phyloP scores from a whole-genome alignment of 1,140 invertebrate species.

The Amyelois transitella region DNA sequence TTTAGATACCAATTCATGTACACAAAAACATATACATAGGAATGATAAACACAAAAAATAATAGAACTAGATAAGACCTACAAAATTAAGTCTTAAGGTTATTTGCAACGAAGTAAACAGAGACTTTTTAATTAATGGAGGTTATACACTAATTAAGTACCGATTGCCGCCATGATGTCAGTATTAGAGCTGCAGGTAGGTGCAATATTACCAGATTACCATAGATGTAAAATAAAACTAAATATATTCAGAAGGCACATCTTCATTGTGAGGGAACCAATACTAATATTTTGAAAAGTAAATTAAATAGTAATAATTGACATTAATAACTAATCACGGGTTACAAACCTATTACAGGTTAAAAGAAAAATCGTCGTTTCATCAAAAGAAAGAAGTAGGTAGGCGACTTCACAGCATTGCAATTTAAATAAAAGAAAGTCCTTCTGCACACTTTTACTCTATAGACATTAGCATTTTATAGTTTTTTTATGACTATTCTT shows the following conservation, averaged over 20 bases:
- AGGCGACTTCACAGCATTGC: neutral
- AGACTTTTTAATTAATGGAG: neutral
- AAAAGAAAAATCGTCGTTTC: too few relatives aligned
- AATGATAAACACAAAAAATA: too few relatives aligned
- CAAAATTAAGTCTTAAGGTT: neutral
- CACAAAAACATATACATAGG: too few relatives aligned
- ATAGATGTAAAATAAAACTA: neutral
- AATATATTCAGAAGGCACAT: too few relatives aligned
- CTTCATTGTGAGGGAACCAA: too few relatives aligned
- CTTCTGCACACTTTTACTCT: neutral
- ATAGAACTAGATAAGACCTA: neutral
- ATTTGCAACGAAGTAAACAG: neutral
- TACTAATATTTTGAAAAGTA: too few relatives aligned
- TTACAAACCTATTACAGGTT: too few relatives aligned
- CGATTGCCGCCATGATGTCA: neutral
- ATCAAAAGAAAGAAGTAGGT: too few relatives aligned
- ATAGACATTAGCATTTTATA: neutral
- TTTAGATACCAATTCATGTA: too few relatives aligned
- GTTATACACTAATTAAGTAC: neutral
- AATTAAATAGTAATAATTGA: too few relatives aligned
- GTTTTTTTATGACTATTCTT: neutral
- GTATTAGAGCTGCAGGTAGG: neutral
- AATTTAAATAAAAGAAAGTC: neutral
- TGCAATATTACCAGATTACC: neutral
- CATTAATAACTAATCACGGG: too few relatives aligned